A percentile compares a stretch with the other conserved stretches of the same genome.
phyloP scores from a whole-genome alignment of 37 sponge, comb jelly and placozoan species.

The Chondrosia reniformis region DNA sequence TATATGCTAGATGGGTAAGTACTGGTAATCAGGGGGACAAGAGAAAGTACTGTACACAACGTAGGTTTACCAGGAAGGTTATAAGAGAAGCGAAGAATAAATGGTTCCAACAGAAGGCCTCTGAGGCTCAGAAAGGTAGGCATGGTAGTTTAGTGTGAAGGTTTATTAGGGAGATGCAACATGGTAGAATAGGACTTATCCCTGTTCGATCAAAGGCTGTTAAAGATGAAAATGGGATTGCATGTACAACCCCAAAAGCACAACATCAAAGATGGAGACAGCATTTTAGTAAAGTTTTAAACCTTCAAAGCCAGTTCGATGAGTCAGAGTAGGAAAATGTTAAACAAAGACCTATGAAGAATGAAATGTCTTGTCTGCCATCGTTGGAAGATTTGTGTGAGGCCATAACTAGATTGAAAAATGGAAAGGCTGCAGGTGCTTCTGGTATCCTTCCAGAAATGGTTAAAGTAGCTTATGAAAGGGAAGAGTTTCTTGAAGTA shows the following conservation, averaged over 20 bases:
- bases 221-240: conserved; percentile 25
- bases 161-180: conserved; percentile 30
- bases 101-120: conserved; percentile 30
- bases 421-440: not conserved
- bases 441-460: conserved; percentile 8
- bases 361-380: conserved; percentile 5
- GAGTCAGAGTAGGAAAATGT: not conserved
- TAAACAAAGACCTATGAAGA: not conserved
- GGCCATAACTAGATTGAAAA: not conserved
- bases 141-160: conserved; percentile 21
- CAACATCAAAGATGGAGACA: conserved; percentile 31
- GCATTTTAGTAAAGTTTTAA: conserved; percentile 3
- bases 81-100: conserved; percentile 22
- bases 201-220: conserved; percentile 6
- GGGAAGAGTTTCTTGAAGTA: not conserved
- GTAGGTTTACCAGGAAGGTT: conserved; percentile 8
- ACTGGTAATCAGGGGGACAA: conserved; percentile 12
- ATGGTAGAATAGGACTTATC: conserved; percentile 36
- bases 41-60: not conserved
- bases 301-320: conserved; percentile 26
- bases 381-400: not conserved
- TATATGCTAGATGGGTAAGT: conserved; percentile 3
- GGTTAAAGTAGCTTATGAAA: not conserved
- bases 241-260: not conserved
- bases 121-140: conserved; percentile 35